Base-by-base conservation (phyloP, 2,797 vertebrate genomes). In the Heteromormyrus szaboi region DNA sequence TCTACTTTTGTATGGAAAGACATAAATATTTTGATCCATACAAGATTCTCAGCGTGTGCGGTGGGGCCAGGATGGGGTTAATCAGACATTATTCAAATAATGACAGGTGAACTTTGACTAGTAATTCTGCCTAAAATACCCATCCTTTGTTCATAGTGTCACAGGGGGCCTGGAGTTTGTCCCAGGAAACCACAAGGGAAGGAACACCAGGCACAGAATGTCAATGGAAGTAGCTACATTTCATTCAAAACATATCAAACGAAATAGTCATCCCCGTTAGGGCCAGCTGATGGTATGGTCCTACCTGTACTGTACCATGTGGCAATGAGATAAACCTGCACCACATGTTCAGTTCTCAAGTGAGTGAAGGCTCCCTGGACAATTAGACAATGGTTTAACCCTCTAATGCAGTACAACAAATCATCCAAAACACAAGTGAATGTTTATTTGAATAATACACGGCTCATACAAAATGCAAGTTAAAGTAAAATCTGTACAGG, bases 281-380 rank as follows among this genome's bases (percentile, higher is more conserved):
- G 88, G 59, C 83, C 81, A 68, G 48, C 88, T 89, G 83, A 48
- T 89, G 81, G 76, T 12, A 92, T 90, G 90, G 86, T 90, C 87
- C 92, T 91, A 90, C 89, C 91, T 93, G 92, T 68, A 89, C 51
- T 88, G 86, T 89, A 89, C 93, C 93, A 93, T 90, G 88, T 93
- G 93, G 92, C 91, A 86, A 91, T 51, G 46, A 85, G 29, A 29
- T 54, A 90, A 25, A 53, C 33, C 4, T 48, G 11, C n/a, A 87
- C 90, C 84, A 8, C 90, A 89, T 91, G 90, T 90, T 88, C 76
- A 90, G 90, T 90, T 93, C 94, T 94, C 94, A 95, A 94, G 93
- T 94, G 94, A 92, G 41, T n/a, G 41, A 46, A 44, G 17, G 0
- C 76, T 19, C 41, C 76, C 19, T 22, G 91, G 90, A 90, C 54